Evolutionary conservation across 2,797 vertebrate genomes (phyloP).

Genomic region (Carcharodon carcharias): DNA sequence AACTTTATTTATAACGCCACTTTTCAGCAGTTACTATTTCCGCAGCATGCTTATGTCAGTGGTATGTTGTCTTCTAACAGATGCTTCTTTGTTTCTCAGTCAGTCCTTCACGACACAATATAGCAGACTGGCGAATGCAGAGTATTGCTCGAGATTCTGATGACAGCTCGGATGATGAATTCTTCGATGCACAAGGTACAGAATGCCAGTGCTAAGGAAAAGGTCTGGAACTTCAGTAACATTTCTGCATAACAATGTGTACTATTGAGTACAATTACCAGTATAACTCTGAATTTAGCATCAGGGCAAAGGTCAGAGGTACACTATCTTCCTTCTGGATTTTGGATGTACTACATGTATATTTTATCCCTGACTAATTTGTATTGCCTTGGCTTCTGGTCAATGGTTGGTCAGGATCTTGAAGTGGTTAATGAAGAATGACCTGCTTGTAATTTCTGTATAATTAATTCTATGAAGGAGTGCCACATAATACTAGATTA

Average conservation of each 20-base stretch:
- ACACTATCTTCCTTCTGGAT: not conserved
- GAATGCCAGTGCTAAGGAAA: not conserved
- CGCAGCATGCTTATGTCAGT: not conserved
- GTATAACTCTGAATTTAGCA: not conserved
- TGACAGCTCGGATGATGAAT: conserved; percentile 91
- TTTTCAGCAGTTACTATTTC: not conserved
- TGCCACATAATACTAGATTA: not conserved
- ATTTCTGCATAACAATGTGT: not conserved
- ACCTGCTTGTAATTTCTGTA: not conserved
- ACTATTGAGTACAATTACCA: not conserved
- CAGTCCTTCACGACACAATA: conserved; percentile 84
- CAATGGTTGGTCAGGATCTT: not conserved
- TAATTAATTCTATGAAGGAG: not conserved
- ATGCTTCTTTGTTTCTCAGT: conserved; percentile 52
- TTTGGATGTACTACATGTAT: not conserved
- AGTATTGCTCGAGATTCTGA: conserved; percentile 91
- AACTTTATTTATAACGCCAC: not conserved
- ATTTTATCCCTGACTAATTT: not conserved
- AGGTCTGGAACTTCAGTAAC: no score
- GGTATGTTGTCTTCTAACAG: not conserved
- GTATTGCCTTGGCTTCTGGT: not conserved
- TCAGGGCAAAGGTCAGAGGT: not conserved
- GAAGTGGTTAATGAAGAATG: not conserved
- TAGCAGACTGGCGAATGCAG: conserved; percentile 96
- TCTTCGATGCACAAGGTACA: conserved; percentile 88